A percentile compares a stretch with the other conserved stretches of the same genome.
phyloP scores from a whole-genome alignment of 2,797 vertebrate species.

The Acomys russatus region DNA sequence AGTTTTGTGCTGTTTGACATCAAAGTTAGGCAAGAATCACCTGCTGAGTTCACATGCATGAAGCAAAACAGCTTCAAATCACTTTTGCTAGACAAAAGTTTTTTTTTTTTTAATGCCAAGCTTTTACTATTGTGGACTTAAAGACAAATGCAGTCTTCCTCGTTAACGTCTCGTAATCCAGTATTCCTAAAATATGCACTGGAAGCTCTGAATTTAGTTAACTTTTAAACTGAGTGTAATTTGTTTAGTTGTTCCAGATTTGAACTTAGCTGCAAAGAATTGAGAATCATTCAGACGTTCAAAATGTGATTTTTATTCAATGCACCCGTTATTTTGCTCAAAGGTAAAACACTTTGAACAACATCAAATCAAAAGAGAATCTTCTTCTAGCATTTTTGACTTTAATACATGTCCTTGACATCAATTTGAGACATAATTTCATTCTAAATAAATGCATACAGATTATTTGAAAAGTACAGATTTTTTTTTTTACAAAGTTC shows the following conservation, averaged over 20 bases:
- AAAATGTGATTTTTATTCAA: slow-evolving; percentile 86
- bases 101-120: slow-evolving; percentile 94
- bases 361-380: slow-evolving; percentile 78
- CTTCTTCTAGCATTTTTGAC: slow-evolving; percentile 84
- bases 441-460: slow-evolving; percentile 78
- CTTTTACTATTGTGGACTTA: slow-evolving; percentile 93
- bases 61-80: slow-evolving; percentile 99
- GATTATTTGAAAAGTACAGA: slow-evolving; percentile 38
- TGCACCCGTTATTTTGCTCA: slow-evolving; percentile 83
- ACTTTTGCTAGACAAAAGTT: slow-evolving; percentile 97
- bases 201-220: slow-evolving; percentile 82
- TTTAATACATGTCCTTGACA: slow-evolving; percentile 84
- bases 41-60: slow-evolving; percentile 98
- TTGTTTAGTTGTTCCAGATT: slow-evolving; percentile 78
- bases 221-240: slow-evolving; percentile 84
- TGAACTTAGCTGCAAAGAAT: slow-evolving; percentile 79
- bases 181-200: slow-evolving; percentile 91
- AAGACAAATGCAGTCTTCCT: slow-evolving; percentile 93
- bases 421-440: slow-evolving; percentile 72
- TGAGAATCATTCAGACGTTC: slow-evolving; percentile 63
- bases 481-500: slow-evolving; percentile 6
- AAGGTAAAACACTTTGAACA: slow-evolving; percentile 86
- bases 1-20: slow-evolving; percentile 99
- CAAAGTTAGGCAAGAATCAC: slow-evolving; percentile 97
- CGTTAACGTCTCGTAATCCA: slow-evolving; percentile 90